Base-by-base conservation (phyloP, 2,113 vertebrate genomes). In the Sialia sialis region DNA sequence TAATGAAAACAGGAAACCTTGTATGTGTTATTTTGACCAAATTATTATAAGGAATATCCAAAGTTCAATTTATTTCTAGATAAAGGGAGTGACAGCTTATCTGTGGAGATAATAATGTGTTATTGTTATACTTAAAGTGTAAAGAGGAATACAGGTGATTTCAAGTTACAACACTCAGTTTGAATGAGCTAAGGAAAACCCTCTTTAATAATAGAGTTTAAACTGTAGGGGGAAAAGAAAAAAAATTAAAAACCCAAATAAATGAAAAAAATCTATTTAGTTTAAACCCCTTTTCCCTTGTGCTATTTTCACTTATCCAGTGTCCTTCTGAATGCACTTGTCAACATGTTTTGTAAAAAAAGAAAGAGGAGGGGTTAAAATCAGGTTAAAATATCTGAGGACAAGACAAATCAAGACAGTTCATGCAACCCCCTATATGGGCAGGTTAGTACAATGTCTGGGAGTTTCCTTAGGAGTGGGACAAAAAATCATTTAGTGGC, bases 381-480 rank as follows among this genome's bases (percentile, higher is more conserved):
- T 2, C 7, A 15, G 9, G 7, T 74, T 60, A 38, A 89, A 58
- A 52, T 23, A 76, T 5, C 27, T 48, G 18, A 63, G 11, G 4
- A 29, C 11, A 85, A 69, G 67, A 63, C 7, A 93, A 73, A 77
- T 67, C 27, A 43, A 48, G 36, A 69, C 29, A 76, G 16, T 16
- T 80, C 30, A n/a, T 21, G 17, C 13, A 51, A 62, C 6, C 2
- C 17, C 2, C 17, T 30, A 16, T 29, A 59, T 3, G 6, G 8
- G 16, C 3, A 48, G 12, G 10, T 58, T 48, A 75, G 2, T 46
- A 39, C 16, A 62, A 25, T 25, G 23, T 30, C 46, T 56, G 3
- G 0, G 1, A 3, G 14, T 41, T 32, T 80, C 56, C 17, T 64
- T 66, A 69, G 2, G 7, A 1, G 5, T 41, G 9, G 19, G 12